These are phyloP conservation scores for Clamator glandarius DNA, from an alignment of 2,797 vertebrate species.

Conservation along the genomic window DNA sequence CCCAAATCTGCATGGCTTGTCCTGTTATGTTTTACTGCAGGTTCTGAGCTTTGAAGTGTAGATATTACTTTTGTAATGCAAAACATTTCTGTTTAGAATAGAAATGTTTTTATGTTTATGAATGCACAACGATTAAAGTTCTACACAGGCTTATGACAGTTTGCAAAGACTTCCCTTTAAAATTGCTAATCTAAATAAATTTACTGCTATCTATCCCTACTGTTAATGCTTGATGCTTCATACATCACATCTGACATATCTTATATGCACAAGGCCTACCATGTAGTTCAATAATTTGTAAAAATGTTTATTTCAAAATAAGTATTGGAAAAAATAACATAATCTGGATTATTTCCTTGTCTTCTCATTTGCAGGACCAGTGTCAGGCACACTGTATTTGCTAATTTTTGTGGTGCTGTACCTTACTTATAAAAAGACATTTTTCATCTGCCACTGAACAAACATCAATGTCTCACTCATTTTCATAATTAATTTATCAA, in stretches of 20 bases:
- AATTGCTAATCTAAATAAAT: neutral
- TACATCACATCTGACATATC: neutral
- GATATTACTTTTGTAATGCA: neutral
- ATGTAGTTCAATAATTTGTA: neutral
- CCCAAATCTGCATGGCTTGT: neutral
- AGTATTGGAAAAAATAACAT: neutral
- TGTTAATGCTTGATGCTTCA: neutral
- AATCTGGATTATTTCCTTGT: conserved; percentile 1
- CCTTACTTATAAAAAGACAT: neutral
- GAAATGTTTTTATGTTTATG: neutral
- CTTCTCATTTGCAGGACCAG: neutral
- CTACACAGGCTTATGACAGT: neutral
- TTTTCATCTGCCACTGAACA: neutral
- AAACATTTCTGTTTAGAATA: neutral
- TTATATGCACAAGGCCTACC: neutral
- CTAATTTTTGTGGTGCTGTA: neutral
- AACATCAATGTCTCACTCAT: neutral
- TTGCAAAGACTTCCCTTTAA: neutral
- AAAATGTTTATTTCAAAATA: conserved; percentile 3
- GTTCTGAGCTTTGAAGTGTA: neutral
- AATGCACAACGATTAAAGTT: neutral
- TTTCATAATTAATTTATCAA: neutral
- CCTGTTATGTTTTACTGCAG: neutral
- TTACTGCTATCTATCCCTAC: neutral
- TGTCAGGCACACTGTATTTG: neutral